Evolutionary conservation across 2,113 vertebrate genomes (phyloP), one percentile per base, ranked within the genome.

Genomic region (Rhadina sibilatrix): DNA sequence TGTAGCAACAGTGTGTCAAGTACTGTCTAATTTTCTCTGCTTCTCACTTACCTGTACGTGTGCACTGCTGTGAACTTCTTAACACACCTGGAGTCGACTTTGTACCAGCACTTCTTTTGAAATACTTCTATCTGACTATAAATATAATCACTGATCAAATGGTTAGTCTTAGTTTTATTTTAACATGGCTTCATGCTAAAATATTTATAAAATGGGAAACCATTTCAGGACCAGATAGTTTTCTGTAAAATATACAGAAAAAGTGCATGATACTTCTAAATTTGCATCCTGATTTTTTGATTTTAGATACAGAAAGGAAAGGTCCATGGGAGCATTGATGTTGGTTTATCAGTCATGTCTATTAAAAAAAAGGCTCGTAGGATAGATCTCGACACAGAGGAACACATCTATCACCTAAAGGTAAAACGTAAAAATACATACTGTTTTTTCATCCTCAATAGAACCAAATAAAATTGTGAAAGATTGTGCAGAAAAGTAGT

Each of bases 381-480:
- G 72, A 99, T 99, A 95, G 99, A 99, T 96, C 98, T 99, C 87
- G 99, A 99, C 97, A 99, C 99, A 2, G 99, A 99, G 95, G 99
- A 99, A 92, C 99, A 99, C 64, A 99, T 99, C 93, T 99, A 99
- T 97, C 99, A 99, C 96, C 98, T 99, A 92, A 99, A 99, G 99
- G 99, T 99, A 97, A 97, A 74, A 91, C 31, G 9, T 23, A 42
- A 30, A 83, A 28, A 31, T 57, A 63, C 9, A 50, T 90, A 38
- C 5, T 88, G 10, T 65, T 10, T 81, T 44, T 90, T 69, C 33
- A 53, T 57, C 37, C 47, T 68, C 31, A 9, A 27, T 25, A 64
- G 19, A 90, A 86, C 42, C 52, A 56, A 53, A 52, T 50, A 3
- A 46, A 86, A 49, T 30, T 54, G 19, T 52, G 15, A 42, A 64